Evolutionary conservation across 2,888 invertebrate genomes (phyloP).

Genomic region (Ellobium chinense): DNA sequence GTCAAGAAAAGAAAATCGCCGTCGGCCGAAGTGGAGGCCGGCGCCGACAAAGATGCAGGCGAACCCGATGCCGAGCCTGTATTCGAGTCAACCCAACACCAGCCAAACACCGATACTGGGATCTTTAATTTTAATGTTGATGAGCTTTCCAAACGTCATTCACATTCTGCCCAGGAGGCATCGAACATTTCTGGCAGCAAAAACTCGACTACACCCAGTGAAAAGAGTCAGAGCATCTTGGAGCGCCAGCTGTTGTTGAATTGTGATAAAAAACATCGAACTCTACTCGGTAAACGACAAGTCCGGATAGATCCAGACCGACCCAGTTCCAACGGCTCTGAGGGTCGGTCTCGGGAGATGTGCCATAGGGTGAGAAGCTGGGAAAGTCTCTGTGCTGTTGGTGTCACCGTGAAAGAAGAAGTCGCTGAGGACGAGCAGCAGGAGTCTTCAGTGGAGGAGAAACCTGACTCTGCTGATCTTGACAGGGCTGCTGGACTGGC

Average conservation of each 20-base stretch:
- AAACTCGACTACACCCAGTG: background rate
- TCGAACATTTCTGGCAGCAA: background rate
- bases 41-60: background rate
- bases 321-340: background rate
- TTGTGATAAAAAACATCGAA: background rate
- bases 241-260: background rate
- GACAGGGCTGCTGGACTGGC: background rate
- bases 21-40: background rate
- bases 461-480: background rate
- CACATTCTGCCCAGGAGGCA: background rate
- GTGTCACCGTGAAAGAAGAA: background rate
- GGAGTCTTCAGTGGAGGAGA: background rate
- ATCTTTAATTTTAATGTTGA: background rate
- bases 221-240: background rate
- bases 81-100: background rate
- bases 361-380: background rate
- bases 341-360: background rate
- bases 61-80: background rate
- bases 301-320: background rate
- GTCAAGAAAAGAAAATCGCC: slow-evolving; percentile 49
- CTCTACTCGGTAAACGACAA: background rate
- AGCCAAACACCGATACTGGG: background rate
- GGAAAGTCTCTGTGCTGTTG: background rate
- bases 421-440: background rate
- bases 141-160: background rate